Base-by-base conservation (phyloP, 2,113 vertebrate genomes). In the Semnornis frantzii region DNA sequence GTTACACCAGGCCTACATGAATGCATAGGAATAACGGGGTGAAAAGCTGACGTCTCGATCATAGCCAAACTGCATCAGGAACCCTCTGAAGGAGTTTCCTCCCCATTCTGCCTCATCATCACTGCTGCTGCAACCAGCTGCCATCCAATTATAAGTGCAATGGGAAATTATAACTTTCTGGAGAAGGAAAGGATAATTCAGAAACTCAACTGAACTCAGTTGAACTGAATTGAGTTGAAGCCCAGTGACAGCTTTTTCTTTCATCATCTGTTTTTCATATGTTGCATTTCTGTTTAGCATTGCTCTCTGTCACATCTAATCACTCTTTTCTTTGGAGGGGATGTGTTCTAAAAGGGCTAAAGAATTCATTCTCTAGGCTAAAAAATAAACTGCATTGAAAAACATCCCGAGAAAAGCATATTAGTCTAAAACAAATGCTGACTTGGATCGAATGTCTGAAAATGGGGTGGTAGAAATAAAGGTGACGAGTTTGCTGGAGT, bases 171-270 rank as follows among this genome's bases (percentile, higher is more conserved):
- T 13, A 54, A 17, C 31, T 69, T 76, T 1, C 0, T 17, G 28
- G 18, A 76, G 37, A 76, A 72, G 10, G 25, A 78, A 64, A 82
- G 9, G 24, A 15, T 17, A 73, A 15, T 27, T 70, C 25, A 63
- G 34, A n/a, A n/a, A 89, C 69, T 42, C 39, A 13, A 52, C 30
- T 33, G 77, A 88, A n/a, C 44, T 79, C 39, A 72, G 15, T 39
- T 39, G 37, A 39, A 39, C 37, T 39, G 37, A 39, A 39, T 10
- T 39, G 37, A 39, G 37, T 39, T 39, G 37, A 39, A 39, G 59
- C 59, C 28, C 70, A 80, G 46, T 59, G 74, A 82, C 78, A 93
- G 71, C 71, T 94, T 75, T 82, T 94, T 91, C 86, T 87, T 91
- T 85, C 87, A 89, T 79, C 55, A 90, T 92, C 48, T 78, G 19